phyloP scores from a whole-genome alignment of 2,888 invertebrate species.

The Congeria kusceri region DNA sequence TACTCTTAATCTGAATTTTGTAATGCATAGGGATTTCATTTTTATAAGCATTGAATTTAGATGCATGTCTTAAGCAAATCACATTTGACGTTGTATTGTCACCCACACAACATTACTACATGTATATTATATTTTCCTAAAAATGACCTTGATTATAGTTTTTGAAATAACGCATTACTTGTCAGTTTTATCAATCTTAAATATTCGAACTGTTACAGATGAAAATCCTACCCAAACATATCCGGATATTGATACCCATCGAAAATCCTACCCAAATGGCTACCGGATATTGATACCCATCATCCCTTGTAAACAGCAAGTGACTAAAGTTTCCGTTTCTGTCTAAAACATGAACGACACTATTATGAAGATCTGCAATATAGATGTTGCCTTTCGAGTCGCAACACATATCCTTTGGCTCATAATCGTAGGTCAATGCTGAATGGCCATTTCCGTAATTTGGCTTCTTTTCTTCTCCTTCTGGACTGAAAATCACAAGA shows the following conservation, averaged over 20 bases:
- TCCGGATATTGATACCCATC: conserved; percentile 40
- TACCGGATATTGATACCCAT: conserved; percentile 43
- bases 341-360: conserved; percentile 58
- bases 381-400: conserved; percentile 51
- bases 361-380: conserved; percentile 53
- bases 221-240: conserved; percentile 58
- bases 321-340: conserved; percentile 49
- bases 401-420: conserved; percentile 55
- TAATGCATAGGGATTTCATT: too few relatives aligned
- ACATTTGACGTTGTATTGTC: too few relatives aligned
- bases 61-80: too few relatives aligned
- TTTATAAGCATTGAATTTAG: too few relatives aligned
- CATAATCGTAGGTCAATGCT: conserved; percentile 39
- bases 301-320: conserved; percentile 41
- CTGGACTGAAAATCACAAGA: conserved; percentile 49
- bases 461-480: conserved; percentile 48
- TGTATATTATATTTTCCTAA: too few relatives aligned
- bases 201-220: conserved; percentile 42
- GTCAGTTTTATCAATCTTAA: conserved; percentile 23
- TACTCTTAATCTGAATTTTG: too few relatives aligned
- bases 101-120: too few relatives aligned
- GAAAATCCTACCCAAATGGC: conserved; percentile 47
- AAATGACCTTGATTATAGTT: too few relatives aligned
- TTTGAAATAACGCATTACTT: too few relatives aligned
- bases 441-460: conserved; percentile 54